Percentiles rank a stretch among this genome's conserved stretches.
Conservation (phyloP, 2,113 vertebrate genomes). For the Pangasianodon gigas region DNA sequence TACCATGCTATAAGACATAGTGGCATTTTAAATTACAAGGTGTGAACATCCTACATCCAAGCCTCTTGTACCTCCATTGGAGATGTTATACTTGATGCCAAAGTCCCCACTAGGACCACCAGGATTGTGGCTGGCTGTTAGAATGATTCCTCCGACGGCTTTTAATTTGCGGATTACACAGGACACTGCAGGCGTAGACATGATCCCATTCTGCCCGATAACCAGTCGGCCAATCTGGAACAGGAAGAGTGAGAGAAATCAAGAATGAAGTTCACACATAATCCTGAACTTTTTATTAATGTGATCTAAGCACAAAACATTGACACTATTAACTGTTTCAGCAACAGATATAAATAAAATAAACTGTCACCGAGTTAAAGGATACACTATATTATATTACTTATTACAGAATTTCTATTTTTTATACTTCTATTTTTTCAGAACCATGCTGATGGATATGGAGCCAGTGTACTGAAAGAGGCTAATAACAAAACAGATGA, state of each 20-base stretch:
- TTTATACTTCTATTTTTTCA: not conserved
- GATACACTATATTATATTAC: not conserved
- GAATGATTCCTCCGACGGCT: slow-evolving; percentile 94
- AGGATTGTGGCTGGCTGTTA: slow-evolving; percentile 97
- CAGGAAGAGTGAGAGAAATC: slow-evolving; percentile 37
- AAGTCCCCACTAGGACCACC: slow-evolving; percentile 95
- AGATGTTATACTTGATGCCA: slow-evolving; percentile 96
- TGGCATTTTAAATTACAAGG: not conserved
- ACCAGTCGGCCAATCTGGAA: slow-evolving; percentile 89
- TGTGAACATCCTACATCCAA: not conserved
- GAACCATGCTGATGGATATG: not conserved
- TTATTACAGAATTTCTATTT: not conserved
- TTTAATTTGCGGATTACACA: slow-evolving; percentile 96
- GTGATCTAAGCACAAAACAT: not conserved
- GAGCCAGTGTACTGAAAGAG: not conserved
- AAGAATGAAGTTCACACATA: slow-evolving; percentile 6
- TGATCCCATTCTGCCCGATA: slow-evolving; percentile 95
- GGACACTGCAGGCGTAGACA: slow-evolving; percentile 95
- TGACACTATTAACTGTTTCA: not conserved
- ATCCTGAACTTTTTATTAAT: not conserved
- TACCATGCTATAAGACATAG: not conserved
- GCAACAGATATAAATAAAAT: not conserved
- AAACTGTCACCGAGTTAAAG: not conserved
- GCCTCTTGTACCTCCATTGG: slow-evolving; percentile 87
- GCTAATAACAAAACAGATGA: not conserved